Conservation (phyloP, 1,140 invertebrate genomes). For the Drosophila burlai region DNA sequence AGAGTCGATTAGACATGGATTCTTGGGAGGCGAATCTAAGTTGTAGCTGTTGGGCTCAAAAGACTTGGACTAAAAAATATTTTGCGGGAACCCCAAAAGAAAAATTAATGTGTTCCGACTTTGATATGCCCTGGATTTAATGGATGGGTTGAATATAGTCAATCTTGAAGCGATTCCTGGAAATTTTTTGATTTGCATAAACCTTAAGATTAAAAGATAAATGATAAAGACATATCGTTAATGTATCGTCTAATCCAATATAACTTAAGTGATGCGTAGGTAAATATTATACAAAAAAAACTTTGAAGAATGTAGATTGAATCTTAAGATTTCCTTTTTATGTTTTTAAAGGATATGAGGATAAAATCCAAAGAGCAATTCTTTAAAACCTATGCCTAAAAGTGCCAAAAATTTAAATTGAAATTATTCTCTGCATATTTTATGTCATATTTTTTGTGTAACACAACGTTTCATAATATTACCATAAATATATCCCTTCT, state of each 20-base stretch:
- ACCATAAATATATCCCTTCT: neutral
- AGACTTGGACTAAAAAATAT: no score
- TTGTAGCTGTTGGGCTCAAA: neutral
- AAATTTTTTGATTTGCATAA: neutral
- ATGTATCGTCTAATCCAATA: no score
- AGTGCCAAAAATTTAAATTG: neutral
- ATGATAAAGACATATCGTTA: no score
- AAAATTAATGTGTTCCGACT: neutral
- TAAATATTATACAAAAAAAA: no score
- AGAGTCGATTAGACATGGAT: conserved; percentile 30
- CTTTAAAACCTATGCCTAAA: neutral
- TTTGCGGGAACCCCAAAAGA: neutral
- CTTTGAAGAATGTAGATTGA: neutral
- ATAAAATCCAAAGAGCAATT: neutral
- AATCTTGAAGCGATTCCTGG: neutral
- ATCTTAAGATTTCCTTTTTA: neutral
- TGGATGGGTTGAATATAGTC: neutral
- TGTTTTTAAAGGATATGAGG: neutral
- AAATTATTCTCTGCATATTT: neutral
- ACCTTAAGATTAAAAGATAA: no score
- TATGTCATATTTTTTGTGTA: neutral
- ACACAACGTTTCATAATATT: neutral
- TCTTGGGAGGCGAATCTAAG: conserved; percentile 15
- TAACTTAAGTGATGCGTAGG: neutral
- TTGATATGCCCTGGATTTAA: neutral